These are phyloP conservation scores for Pelobates cultripes DNA, from an alignment of 2,797 vertebrate species.

Conservation along the genomic window DNA sequence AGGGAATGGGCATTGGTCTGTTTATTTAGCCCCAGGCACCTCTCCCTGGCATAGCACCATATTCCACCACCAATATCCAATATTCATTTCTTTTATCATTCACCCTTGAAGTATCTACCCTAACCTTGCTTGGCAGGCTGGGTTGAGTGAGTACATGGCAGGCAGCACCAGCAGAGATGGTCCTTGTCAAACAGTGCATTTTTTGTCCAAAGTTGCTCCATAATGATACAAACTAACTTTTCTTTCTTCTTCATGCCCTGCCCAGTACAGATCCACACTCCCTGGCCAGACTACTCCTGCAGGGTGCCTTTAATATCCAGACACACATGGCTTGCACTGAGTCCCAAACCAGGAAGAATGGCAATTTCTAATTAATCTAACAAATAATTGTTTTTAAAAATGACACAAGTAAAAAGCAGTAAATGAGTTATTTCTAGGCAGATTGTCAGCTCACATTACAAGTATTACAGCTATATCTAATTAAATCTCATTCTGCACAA, in stretches of 20 bases:
- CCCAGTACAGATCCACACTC: background rate
- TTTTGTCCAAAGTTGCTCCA: background rate
- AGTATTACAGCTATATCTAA: slow-evolving; percentile 85
- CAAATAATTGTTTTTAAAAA: background rate
- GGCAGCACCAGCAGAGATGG: background rate
- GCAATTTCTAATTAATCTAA: slow-evolving; percentile 11
- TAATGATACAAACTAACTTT: slow-evolving; percentile 7
- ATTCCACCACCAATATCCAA: background rate
- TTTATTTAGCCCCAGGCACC: background rate
- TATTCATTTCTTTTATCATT: background rate
- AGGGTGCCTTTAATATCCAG: too few relatives aligned
- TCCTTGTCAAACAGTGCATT: background rate
- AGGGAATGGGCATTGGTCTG: background rate
- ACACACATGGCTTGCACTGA: too few relatives aligned
- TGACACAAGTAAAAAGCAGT: slow-evolving; percentile 19
- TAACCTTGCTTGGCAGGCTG: background rate
- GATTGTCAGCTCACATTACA: slow-evolving; percentile 71
- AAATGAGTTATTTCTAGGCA: slow-evolving; percentile 20
- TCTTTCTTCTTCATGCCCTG: background rate
- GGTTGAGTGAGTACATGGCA: background rate
- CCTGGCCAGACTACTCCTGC: background rate
- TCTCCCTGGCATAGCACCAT: background rate
- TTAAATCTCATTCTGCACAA: slow-evolving; percentile 92
- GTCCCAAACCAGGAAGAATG: background rate
- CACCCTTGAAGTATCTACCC: too few relatives aligned